Evolutionary conservation across 2,113 vertebrate genomes (phyloP).

Genomic region (Myiozetetes cayanensis): DNA sequence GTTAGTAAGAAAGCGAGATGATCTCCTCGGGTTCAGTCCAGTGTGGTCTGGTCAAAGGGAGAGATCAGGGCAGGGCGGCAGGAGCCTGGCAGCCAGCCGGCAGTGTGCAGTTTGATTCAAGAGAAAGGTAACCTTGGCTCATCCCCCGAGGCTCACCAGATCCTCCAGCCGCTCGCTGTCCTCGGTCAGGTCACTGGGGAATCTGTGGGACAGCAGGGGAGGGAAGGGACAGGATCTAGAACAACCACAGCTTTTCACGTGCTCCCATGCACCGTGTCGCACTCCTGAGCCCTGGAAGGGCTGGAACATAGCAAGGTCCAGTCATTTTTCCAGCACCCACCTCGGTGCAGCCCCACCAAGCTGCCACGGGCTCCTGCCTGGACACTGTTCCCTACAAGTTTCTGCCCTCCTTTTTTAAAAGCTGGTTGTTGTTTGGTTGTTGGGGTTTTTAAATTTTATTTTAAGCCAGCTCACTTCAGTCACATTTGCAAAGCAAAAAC

Average conservation of each 20-base stretch:
- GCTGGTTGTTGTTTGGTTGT: neutral
- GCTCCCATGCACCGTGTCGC: accelerated
- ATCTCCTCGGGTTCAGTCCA: conserved; percentile 72
- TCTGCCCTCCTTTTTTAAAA: neutral
- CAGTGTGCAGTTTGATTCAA: conserved; percentile 71
- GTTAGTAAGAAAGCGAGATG: conserved; percentile 83
- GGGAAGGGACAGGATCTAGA: neutral
- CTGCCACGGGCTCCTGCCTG: neutral
- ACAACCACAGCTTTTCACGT: neutral
- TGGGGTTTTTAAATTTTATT: neutral
- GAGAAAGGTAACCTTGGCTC: conserved; percentile 69
- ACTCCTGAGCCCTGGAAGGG: neutral
- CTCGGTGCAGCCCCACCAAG: neutral
- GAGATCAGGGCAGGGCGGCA: conserved; percentile 65
- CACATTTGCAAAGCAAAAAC: neutral
- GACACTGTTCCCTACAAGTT: neutral
- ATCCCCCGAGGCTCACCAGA: conserved; percentile 72
- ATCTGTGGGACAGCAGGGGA: conserved; percentile 38
- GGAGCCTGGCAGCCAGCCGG: conserved; percentile 72
- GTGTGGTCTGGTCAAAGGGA: conserved; percentile 75
- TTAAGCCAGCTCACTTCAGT: neutral
- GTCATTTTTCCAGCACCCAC: neutral
- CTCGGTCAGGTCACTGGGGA: conserved; percentile 73
- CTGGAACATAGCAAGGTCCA: neutral
- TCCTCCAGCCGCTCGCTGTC: conserved; percentile 72